Conservation (phyloP, 2,888 invertebrate species). For the Pyrrhia umbra region DNA sequence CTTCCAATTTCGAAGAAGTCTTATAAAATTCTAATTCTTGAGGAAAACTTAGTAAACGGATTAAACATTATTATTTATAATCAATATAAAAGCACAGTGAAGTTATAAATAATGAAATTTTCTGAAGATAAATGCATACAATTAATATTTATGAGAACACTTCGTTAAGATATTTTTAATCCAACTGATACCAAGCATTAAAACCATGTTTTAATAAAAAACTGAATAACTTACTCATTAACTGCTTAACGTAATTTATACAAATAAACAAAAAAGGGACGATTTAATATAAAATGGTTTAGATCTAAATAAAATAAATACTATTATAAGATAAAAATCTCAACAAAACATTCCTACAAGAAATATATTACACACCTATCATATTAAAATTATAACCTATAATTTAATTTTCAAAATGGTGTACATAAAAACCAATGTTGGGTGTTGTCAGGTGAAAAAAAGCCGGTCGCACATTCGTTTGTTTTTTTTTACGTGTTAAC, state of each 20-base stretch:
- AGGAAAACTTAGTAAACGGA: no score
- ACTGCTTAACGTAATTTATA: constrained; percentile 59
- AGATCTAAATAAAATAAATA: constrained; percentile 75
- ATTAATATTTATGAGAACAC: constrained; percentile 49
- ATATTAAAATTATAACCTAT: constrained; percentile 90
- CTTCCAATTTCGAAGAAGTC: no score
- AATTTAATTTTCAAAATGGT: constrained; percentile 88
- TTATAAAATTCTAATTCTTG: no score
- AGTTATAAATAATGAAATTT: constrained; percentile 34
- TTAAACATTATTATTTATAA: not conserved
- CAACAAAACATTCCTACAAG: constrained; percentile 70
- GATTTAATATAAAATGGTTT: constrained; percentile 63
- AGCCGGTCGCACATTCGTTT: constrained; percentile 84
- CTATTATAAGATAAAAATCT: constrained; percentile 82
- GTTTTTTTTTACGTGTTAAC: constrained; percentile 79
- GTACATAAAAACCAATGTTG: constrained; percentile 82
- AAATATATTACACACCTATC: constrained; percentile 89
- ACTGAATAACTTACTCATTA: constrained; percentile 59
- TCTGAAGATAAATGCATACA: constrained; percentile 26
- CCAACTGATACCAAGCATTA: constrained; percentile 35
- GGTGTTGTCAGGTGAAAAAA: constrained; percentile 86
- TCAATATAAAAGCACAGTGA: not conserved
- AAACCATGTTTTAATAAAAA: constrained; percentile 31
- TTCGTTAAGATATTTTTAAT: constrained; percentile 27
- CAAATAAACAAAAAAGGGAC: constrained; percentile 65